Evolutionary conservation across 2,113 vertebrate species (phyloP), one percentile per base, ranked within the genome.

Genomic region (Boulengeromyrus knoepffleri): DNA sequence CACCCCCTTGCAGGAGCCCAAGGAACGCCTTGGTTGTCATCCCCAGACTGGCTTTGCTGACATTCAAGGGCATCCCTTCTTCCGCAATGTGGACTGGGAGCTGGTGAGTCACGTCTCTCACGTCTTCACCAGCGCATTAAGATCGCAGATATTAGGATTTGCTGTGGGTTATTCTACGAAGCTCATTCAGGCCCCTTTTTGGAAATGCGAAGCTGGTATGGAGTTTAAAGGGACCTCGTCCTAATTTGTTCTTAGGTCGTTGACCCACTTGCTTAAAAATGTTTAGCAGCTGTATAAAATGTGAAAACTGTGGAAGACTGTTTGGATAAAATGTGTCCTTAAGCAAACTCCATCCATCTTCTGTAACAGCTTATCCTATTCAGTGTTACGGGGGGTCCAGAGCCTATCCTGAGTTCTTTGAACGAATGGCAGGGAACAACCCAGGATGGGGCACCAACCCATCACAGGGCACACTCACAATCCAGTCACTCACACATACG

Each of bases 11-110:
- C 92, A 99, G 99, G 99, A 99, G 91, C 97, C 98, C 36, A 99
- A 98, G 94, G 99, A 99, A 88, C 97, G 99, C 27, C 95, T 99
- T 89, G 99, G 99, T 92, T 99, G 99, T 95, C 99, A 99, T 91
- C 99, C 99, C 92, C 99, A 99, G 92, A 99, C 99, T 4, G 99
- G 99, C 90, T 99, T 99, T 92, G 99, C 97, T 84, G 99, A 99
- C 94, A 99, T 99, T 94, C 98, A 97, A 94, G 97, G 97, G 45
- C 98, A 99, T 92, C 97, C 98, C 0, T 99, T 99, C 94, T 99
- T 99, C 92, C 94, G 98, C 90, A 99, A 99, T 0, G 98, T 99
- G 4, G 99, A 99, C 88, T 99, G 99, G 99, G 99, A 99, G 87
- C 96, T 99, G 92, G 99, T 99, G 96, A 91, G 98, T 97, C 88